Evolutionary conservation across 2,113 vertebrate genomes (phyloP).

Genomic region (Pao palembangensis): DNA sequence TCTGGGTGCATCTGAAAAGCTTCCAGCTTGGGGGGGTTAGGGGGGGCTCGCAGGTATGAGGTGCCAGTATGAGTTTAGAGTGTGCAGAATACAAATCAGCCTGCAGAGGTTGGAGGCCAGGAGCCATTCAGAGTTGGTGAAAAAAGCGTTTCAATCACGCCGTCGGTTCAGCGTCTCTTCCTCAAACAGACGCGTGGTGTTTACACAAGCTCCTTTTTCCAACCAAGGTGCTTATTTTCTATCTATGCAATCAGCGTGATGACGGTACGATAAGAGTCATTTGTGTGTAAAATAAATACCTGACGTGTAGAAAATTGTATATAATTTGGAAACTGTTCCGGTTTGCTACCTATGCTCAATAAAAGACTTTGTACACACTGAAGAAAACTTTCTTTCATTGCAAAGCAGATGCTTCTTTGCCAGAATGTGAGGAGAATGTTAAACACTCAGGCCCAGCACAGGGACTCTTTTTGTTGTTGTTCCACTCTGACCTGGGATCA

Average conservation of each 20-base stretch:
- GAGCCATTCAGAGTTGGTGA: slow-evolving; percentile 8
- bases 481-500: slow-evolving; percentile 7
- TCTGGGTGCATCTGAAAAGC: not conserved
- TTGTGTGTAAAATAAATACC: slow-evolving; percentile 40
- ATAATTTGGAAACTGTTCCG: slow-evolving; percentile 47
- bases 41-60: slow-evolving; percentile 3
- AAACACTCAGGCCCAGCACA: not conserved
- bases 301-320: slow-evolving; percentile 44
- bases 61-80: slow-evolving; percentile 10
- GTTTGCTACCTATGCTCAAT: slow-evolving; percentile 63
- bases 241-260: slow-evolving; percentile 72
- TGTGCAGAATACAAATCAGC: slow-evolving; percentile 32
- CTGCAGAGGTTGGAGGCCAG: slow-evolving; percentile 8
- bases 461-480: not conserved
- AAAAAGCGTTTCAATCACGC: not conserved
- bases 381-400: not conserved
- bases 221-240: slow-evolving; percentile 66
- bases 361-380: slow-evolving; percentile 61
- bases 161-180: not conserved
- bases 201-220: slow-evolving; percentile 49
- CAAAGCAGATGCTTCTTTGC: not conserved
- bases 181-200: slow-evolving; percentile 26
- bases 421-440: not conserved
- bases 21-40: no score
- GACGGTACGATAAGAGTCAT: slow-evolving; percentile 37